Percentiles rank a stretch among this genome's conserved stretches.
Conservation (phyloP, 1,140 invertebrate species). For the Polyergus mexicanus region DNA sequence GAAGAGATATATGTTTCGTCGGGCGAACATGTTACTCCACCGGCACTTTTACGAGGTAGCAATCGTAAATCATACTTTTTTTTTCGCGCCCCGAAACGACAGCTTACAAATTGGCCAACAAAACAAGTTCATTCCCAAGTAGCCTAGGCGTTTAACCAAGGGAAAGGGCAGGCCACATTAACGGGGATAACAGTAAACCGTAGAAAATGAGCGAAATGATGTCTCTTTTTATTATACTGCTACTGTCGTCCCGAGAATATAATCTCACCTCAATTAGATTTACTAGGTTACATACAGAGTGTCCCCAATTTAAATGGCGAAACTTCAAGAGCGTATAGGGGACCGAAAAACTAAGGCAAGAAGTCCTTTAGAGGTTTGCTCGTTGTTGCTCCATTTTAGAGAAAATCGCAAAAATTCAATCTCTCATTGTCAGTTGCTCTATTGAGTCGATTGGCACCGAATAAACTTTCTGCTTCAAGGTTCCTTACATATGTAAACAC, state of each 20-base stretch:
- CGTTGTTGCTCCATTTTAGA: too few species aligned
- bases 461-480: too few species aligned
- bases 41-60: conserved; percentile 56
- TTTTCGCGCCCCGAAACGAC: conserved; percentile 62
- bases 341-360: too few species aligned
- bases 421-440: too few species aligned
- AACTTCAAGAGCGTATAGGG: too few species aligned
- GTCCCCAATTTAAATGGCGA: too few species aligned
- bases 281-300: too few species aligned
- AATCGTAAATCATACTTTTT: conserved; percentile 68
- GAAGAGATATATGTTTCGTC: conserved; percentile 21
- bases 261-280: neutral
- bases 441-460: too few species aligned
- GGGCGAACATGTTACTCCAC: conserved; percentile 16
- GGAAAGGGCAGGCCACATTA: conserved; percentile 19
- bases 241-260: neutral
- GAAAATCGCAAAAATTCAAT: too few species aligned
- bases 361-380: too few species aligned
- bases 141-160: conserved; percentile 11
- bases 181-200: conserved; percentile 34
- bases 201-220: conserved; percentile 2
- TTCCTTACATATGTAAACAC: too few species aligned
- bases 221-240: neutral
- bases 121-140: conserved; percentile 56
- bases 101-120: conserved; percentile 73